Base-by-base conservation (phyloP, 2,113 vertebrate species). In the Podarcis muralis region DNA sequence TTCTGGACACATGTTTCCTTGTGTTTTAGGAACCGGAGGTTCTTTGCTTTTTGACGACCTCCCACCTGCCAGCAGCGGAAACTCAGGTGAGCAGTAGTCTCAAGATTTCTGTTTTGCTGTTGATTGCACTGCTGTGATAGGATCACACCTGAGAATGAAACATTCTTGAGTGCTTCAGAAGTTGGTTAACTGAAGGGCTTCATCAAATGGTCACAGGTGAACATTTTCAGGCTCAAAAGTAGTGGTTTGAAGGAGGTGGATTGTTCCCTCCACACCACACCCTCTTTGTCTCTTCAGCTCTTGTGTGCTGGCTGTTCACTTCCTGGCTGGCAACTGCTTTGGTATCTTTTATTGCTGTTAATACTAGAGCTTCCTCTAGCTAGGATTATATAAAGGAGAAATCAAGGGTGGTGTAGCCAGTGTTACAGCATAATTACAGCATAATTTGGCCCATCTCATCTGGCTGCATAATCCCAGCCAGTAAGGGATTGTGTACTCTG, bases 21-120 rank as follows among this genome's bases (percentile, higher is more conserved):
- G n/a, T 94, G 76, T 96, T 96, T 82, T 88, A 97, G 97, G 96
- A 78, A 93, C 94, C 11, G 96, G 96, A 11, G 93, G 91, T 87
- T 13, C 95, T 53, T 87, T 95, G 78, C 96, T 96, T 66, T 97
- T 96, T 11, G 96, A 97, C 0, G 95, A 93, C 84, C 96, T 97
- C 25, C 96, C 97, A 35, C 96, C 96, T 1, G 95, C 97, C 76
- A 93, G 93, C 95, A 96, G 96, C 0, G 16, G 93, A 16, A 94
- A 96, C 37, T 48, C 94, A 94, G 96, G 97, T 97, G 89, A 96
- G 96, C 40, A 48, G 25, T 3, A 1, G 35, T 59, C 80, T 27
- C 0, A 40, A n/a, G 7, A 1, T 76, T 53, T 80, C 25, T 86
- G 25, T 80, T 25, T 80, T 89, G 62, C 25, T 4, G 0, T 53